Evolutionary conservation across 1,140 invertebrate species (phyloP).

Genomic region (Microvelia longipes): DNA sequence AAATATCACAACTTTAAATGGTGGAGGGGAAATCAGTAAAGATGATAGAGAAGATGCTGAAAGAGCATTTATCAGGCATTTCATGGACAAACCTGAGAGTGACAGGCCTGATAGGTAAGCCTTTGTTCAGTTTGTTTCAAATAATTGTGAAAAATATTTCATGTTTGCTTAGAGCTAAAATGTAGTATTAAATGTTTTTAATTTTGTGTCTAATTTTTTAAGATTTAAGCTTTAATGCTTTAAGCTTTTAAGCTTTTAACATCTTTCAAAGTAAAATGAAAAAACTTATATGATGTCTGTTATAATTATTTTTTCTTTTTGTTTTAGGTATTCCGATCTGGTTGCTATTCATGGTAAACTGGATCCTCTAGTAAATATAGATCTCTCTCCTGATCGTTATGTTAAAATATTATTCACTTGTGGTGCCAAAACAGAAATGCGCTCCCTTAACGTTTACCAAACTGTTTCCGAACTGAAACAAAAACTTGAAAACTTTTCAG

Average conservation of each 20-base stretch:
- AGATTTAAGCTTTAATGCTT: too few species aligned
- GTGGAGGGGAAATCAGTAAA: conserved; percentile 62
- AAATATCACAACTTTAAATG: conserved; percentile 69
- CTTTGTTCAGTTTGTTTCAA: too few species aligned
- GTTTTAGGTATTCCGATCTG: conserved; percentile 59
- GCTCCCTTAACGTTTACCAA: conserved; percentile 30
- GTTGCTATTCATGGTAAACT: conserved; percentile 68
- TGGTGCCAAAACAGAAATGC: conserved; percentile 46
- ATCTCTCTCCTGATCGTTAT: conserved; percentile 66
- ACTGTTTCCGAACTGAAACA: conserved; percentile 54
- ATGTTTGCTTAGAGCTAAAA: too few species aligned
- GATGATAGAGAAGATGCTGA: conserved; percentile 85
- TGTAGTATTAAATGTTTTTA: too few species aligned
- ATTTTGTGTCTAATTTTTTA: too few species aligned
- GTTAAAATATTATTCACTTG: conserved; percentile 70
- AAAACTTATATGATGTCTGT: too few species aligned
- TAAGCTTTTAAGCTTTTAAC: too few species aligned
- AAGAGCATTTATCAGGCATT: conserved; percentile 78
- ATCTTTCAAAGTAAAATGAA: too few species aligned
- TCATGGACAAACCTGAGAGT: conserved; percentile 69
- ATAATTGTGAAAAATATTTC: too few species aligned
- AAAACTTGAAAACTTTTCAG: conserved; percentile 59
- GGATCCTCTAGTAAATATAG: conserved; percentile 69
- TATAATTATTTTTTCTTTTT: too few species aligned
- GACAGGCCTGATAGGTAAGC: conserved; percentile 54